Percentiles rank a stretch among this genome's conserved stretches.
Conservation (phyloP, 2,113 vertebrate genomes). For the Oncorhynchus clarkii region DNA sequence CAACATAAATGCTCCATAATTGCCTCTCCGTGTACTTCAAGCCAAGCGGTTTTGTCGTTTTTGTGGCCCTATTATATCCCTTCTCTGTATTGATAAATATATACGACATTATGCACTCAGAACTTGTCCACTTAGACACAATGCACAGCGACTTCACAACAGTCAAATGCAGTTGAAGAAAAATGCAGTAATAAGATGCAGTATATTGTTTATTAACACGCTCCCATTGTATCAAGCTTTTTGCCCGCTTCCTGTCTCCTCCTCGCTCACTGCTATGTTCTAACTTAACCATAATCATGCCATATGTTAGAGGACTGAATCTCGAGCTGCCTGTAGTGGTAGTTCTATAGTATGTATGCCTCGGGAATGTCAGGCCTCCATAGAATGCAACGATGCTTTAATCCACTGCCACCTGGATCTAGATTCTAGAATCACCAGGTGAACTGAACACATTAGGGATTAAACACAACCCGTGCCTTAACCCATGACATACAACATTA, state of each 20-base stretch:
- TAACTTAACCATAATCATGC: conserved; percentile 49
- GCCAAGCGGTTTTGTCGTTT: conserved; percentile 2
- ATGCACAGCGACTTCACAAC: conserved; percentile 9
- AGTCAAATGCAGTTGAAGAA: conserved; percentile 25
- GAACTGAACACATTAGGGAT: conserved; percentile 7
- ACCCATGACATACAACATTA: conserved; percentile 41
- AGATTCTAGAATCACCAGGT: conserved; percentile 8
- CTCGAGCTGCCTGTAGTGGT: conserved; percentile 50
- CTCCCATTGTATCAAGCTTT: conserved; percentile 25
- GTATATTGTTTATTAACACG: conserved; percentile 31
- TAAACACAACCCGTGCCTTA: conserved; percentile 65
- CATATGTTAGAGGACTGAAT: conserved; percentile 53
- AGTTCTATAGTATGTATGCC: conserved; percentile 13
- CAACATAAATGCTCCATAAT: conserved; percentile 23
- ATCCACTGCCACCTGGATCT: conserved; percentile 7
- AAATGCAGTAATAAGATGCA: conserved; percentile 50
- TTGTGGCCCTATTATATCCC: neutral
- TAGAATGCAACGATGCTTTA: conserved; percentile 25
- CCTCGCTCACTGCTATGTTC: conserved; percentile 54
- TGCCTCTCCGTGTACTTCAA: conserved; percentile 32
- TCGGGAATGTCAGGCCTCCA: conserved; percentile 27
- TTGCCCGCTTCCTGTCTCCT: conserved; percentile 10
- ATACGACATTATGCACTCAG: conserved; percentile 26
- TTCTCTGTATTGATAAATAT: conserved; percentile 16
- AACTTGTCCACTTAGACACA: conserved; percentile 25